phyloP scores from a whole-genome alignment of 2,888 invertebrate species.

The Glyphotaelius pellucidus region DNA sequence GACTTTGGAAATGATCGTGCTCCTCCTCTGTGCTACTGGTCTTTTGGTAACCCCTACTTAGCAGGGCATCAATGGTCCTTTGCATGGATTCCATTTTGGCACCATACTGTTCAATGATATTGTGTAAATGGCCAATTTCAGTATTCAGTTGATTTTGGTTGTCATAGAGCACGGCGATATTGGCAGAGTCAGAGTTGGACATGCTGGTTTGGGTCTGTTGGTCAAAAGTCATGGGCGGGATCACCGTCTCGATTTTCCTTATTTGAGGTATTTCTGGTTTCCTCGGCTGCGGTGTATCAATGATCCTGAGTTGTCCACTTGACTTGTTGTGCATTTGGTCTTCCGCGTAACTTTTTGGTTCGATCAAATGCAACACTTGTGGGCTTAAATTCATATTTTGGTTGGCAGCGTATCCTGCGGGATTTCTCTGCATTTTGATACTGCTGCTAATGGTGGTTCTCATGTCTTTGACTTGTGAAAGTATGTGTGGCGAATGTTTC shows the following conservation, averaged over 20 bases:
- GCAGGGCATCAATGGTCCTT: constrained; percentile 35
- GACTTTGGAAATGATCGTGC: constrained; percentile 13
- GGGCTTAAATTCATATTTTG: neutral
- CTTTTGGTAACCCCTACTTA: neutral
- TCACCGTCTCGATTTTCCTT: constrained; percentile 21
- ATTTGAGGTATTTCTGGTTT: neutral
- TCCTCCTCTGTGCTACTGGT: constrained; percentile 16
- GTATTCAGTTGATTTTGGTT: constrained; percentile 56
- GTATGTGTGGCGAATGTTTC: neutral
- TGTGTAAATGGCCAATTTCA: constrained; percentile 56
- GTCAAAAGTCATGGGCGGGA: constrained; percentile 65
- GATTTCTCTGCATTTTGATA: constrained; percentile 13
- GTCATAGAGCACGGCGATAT: constrained; percentile 44
- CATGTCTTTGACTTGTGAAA: constrained; percentile 12
- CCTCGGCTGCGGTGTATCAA: constrained; percentile 32
- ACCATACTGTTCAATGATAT: constrained; percentile 51
- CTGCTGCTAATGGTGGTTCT: constrained; percentile 14
- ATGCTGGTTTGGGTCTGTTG: constrained; percentile 64
- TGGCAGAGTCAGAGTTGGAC: constrained; percentile 37
- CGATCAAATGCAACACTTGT: neutral
- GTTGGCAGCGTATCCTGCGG: neutral
- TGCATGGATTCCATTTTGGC: constrained; percentile 59
- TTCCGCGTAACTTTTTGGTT: constrained; percentile 25
- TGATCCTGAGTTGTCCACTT: neutral
- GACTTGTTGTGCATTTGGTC: constrained; percentile 15